These are phyloP conservation scores for Periophthalmus magnuspinnatus DNA, from an alignment of 2,797 vertebrate genomes.

Conservation along the genomic window DNA sequence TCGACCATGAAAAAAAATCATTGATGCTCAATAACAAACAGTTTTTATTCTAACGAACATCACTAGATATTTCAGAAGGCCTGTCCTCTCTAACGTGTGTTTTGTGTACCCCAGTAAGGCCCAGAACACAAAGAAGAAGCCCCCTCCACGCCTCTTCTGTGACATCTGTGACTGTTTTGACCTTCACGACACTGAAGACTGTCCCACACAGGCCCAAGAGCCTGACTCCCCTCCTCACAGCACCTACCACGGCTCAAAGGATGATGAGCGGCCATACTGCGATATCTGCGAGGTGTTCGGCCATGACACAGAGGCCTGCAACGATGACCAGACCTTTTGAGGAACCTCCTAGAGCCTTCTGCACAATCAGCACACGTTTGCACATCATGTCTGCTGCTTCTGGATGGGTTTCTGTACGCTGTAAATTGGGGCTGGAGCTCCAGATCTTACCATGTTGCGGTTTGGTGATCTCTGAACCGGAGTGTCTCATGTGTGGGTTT, in stretches of 20 bases:
- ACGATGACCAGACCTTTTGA: conserved; percentile 95
- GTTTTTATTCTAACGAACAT: too few species aligned
- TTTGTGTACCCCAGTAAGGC: conserved; percentile 50
- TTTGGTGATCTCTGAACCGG: not conserved
- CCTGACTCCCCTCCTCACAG: conserved; percentile 90
- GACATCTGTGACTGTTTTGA: conserved; percentile 99
- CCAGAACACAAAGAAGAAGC: conserved; percentile 85
- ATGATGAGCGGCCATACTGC: conserved; percentile 91
- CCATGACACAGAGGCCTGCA: conserved; percentile 92
- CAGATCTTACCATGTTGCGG: conserved; percentile 18
- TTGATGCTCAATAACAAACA: too few species aligned
- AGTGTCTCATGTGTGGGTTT: conserved; percentile 16
- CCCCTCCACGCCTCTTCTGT: conserved; percentile 90
- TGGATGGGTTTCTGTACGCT: conserved; percentile 49
- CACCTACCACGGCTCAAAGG: conserved; percentile 87
- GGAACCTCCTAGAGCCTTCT: conserved; percentile 35
- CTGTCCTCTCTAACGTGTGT: not conserved
- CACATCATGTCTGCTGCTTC: conserved; percentile 64
- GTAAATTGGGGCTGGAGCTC: conserved; percentile 37
- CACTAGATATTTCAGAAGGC: too few species aligned
- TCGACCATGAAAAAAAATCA: too few species aligned
- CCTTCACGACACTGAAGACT: conserved; percentile 96
- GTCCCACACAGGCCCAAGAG: conserved; percentile 91
- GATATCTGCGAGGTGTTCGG: conserved; percentile 96
- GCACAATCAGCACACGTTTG: conserved; percentile 60